Evolutionary conservation across 2,113 vertebrate genomes (phyloP), one percentile per base, ranked within the genome.

Genomic region (Oceanodroma tethys): DNA sequence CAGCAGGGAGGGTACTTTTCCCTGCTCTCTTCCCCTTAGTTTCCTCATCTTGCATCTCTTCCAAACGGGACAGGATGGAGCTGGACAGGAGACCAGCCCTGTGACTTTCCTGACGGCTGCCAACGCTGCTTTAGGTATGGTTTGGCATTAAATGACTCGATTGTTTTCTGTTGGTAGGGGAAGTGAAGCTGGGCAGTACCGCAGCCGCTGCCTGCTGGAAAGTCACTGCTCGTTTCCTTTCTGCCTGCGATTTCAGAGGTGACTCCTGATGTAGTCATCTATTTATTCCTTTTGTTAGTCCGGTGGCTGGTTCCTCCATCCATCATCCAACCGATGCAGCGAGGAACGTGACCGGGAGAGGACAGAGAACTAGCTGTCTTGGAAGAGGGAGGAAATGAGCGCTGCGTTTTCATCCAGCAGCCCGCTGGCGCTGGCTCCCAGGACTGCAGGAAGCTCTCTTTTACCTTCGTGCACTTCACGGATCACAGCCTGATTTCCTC

Each of bases 401-500:
- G 1, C 55, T 81, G 88, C 5, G 0, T 23, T 76, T 80, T 52
- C 48, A 40, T 70, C 67, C 55, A 70, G 66, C 82, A 88, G 83
- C 71, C 78, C 1, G 15, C 63, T 76, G 67, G 84, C 22, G 3
- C 75, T 27, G 81, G 32, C 85, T 91, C 62, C 52, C 45, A 52
- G 74, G 56, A 50, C 72, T 38, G 7, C 78, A 82, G 89, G 82
- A 92, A 60, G 70, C 83, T 87, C n/a, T 29, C 73, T 67, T 91
- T 73, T 82, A 74, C 88, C 78, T 90, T 68, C 0, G 1, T 52
- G 22, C 56, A 71, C 90, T 88, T 73, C 65, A 63, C 2, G 53
- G 70, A 94, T 95, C 92, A 25, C 72, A 58, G 83, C 76, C 79
- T n/a, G 43, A 53, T 70, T 82, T 91, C 86, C 88, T 83, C 22